Evolutionary conservation across 2,113 vertebrate genomes (phyloP).

Genomic region (Eretmochelys imbricata): DNA sequence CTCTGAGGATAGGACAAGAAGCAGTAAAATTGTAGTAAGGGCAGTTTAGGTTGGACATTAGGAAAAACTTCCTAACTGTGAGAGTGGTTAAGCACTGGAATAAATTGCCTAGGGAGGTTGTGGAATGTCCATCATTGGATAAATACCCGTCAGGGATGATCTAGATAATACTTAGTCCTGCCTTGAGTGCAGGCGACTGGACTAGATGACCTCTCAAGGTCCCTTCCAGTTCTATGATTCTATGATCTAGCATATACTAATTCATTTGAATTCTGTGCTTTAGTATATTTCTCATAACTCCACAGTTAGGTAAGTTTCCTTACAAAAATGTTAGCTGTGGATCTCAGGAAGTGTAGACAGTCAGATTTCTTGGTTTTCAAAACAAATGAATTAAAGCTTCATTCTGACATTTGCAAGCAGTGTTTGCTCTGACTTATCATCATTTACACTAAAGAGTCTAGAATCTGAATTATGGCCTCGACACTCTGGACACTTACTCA

Average conservation of each 20-base stretch:
- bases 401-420: background rate
- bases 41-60: no score
- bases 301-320: background rate
- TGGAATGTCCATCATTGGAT: no score
- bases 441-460: background rate
- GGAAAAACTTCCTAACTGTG: no score
- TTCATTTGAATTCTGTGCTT: conserved; percentile 54
- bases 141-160: no score
- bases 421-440: background rate
- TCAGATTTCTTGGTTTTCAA: conserved; percentile 29
- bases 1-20: no score
- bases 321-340: background rate
- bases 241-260: conserved; percentile 56
- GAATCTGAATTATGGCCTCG: background rate
- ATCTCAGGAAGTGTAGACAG: background rate
- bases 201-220: no score
- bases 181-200: no score
- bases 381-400: background rate
- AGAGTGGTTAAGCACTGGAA: no score
- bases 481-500: background rate
- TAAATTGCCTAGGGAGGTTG: no score
- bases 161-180: no score
- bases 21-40: no score
- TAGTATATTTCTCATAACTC: background rate
- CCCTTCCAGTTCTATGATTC: no score